Evolutionary conservation across 2,888 invertebrate species (phyloP).

Genomic region (Linnaemya tessellans): DNA sequence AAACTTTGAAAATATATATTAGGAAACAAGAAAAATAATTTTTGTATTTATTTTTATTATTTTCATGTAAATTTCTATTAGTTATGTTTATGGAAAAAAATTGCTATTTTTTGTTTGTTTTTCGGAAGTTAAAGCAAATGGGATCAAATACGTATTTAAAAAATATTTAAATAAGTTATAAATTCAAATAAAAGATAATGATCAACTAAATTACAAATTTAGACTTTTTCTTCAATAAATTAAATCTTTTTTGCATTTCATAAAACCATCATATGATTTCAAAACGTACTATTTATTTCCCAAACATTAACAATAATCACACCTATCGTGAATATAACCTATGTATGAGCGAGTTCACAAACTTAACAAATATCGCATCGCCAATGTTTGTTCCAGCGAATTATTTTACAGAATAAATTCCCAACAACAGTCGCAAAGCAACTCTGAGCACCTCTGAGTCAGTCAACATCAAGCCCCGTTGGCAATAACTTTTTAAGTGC

Average conservation of each 20-base stretch:
- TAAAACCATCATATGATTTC: neutral
- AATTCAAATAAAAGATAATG: slow-evolving; percentile 47
- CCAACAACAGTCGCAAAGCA: too few species aligned
- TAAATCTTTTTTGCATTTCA: neutral
- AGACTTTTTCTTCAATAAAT: slow-evolving; percentile 1
- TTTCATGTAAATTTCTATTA: slow-evolving; percentile 17
- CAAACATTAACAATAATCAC: neutral
- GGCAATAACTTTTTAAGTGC: too few species aligned
- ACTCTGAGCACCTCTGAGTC: too few species aligned
- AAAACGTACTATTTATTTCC: neutral
- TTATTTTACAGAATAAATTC: too few species aligned
- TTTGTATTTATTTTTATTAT: slow-evolving; percentile 28
- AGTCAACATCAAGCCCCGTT: too few species aligned
- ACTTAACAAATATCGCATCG: too few species aligned
- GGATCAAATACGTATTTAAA: slow-evolving; percentile 60
- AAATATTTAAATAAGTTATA: slow-evolving; percentile 54
- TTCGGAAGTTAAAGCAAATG: slow-evolving; percentile 56
- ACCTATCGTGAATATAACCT: too few species aligned
- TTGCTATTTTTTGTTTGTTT: slow-evolving; percentile 32
- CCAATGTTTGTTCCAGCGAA: too few species aligned
- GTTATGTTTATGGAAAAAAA: slow-evolving; percentile 32
- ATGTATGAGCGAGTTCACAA: too few species aligned
- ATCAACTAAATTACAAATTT: slow-evolving; percentile 34
- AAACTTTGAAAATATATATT: slow-evolving; percentile 42
- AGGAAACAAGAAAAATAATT: slow-evolving; percentile 26